Conservation (phyloP, 1,140 invertebrate species). For the Myzus persicae region DNA sequence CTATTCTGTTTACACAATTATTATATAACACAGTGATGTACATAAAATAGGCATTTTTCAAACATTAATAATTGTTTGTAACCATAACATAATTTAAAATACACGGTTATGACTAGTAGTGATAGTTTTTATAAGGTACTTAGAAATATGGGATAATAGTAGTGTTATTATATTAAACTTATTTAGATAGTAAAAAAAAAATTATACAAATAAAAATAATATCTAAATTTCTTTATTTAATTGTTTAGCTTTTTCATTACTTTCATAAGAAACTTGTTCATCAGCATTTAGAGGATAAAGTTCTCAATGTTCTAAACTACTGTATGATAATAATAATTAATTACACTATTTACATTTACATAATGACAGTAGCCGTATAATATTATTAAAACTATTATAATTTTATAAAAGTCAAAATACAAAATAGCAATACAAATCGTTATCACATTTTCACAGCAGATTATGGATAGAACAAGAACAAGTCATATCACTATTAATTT, state of each 20-base stretch:
- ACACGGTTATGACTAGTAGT: slow-evolving; percentile 28
- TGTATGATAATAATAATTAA: slow-evolving; percentile 11
- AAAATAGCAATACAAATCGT: slow-evolving; percentile 43
- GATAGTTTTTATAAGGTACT: slow-evolving; percentile 5
- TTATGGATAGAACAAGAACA: slow-evolving; percentile 23
- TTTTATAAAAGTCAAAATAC: slow-evolving; percentile 26
- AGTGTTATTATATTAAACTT: slow-evolving; percentile 9
- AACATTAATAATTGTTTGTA: slow-evolving; percentile 28
- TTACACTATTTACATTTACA: slow-evolving; percentile 40
- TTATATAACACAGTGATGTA: slow-evolving; percentile 12
- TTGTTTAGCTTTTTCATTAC: neutral
- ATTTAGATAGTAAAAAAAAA: slow-evolving; percentile 1
- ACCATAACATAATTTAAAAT: slow-evolving; percentile 5
- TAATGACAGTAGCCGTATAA: neutral
- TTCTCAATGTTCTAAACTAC: neutral
- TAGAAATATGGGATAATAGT: slow-evolving; percentile 14
- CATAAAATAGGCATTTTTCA: neutral
- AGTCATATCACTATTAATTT: neutral
- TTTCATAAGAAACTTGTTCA: neutral
- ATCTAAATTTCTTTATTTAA: neutral
- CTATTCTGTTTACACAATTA: slow-evolving; percentile 10
- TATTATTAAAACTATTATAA: slow-evolving; percentile 30
- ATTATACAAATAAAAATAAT: slow-evolving; percentile 4
- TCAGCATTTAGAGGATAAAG: neutral
- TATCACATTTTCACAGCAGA: slow-evolving; percentile 54